Evolutionary conservation across 2,888 invertebrate species (phyloP).

Genomic region (Amiota mariae): DNA sequence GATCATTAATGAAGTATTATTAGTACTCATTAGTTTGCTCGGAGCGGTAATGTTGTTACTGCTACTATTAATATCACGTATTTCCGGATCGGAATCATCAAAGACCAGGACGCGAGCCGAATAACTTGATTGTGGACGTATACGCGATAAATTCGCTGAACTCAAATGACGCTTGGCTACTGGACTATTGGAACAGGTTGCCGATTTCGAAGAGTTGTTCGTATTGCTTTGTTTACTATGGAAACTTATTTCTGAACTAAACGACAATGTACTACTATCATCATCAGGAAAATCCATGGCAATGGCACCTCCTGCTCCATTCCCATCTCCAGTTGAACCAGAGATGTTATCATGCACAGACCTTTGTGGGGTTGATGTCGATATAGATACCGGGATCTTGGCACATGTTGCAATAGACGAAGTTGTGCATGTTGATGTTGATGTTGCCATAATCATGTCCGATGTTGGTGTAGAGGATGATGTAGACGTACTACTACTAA

Average conservation of each 20-base stretch:
- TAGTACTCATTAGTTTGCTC: background rate
- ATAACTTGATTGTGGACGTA: conserved; percentile 78
- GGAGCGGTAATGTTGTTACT: conserved; percentile 31
- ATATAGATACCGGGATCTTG: conserved; percentile 68
- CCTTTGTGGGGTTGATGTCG: conserved; percentile 68
- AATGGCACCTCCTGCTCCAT: conserved; percentile 42
- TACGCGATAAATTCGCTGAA: conserved; percentile 58
- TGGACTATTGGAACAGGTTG: conserved; percentile 51
- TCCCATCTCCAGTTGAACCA: conserved; percentile 43
- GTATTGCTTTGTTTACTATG: conserved; percentile 44
- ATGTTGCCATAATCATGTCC: background rate
- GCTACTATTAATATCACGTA: conserved; percentile 40
- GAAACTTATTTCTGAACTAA: conserved; percentile 45
- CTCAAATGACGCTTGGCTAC: conserved; percentile 65
- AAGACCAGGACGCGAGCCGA: conserved; percentile 85
- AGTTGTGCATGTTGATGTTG: conserved; percentile 14
- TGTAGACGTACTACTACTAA: no score
- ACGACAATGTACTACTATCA: conserved; percentile 50
- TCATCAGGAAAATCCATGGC: conserved; percentile 43
- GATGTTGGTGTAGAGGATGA: no score
- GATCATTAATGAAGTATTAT: background rate
- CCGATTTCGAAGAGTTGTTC: conserved; percentile 37
- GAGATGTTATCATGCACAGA: conserved; percentile 41
- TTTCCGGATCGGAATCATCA: conserved; percentile 81
- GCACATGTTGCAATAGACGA: conserved; percentile 41